Evolutionary conservation across 2,888 invertebrate genomes (phyloP), one percentile per base, ranked within the genome.

Genomic region (Eupithecia abbreviata): DNA sequence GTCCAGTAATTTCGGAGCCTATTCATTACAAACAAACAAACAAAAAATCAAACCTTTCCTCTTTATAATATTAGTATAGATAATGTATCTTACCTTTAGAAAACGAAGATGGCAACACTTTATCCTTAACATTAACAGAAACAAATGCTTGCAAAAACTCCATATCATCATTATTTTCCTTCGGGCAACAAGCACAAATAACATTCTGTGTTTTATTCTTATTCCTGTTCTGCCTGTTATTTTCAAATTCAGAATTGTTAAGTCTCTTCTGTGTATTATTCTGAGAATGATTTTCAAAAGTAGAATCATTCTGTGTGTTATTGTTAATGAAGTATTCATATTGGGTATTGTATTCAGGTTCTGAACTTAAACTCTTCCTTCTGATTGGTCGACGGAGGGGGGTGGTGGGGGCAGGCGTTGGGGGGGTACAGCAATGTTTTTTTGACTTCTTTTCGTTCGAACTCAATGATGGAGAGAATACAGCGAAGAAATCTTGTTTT

Each of bases 61-160:
- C 30, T 30, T 30, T 30, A 30, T 30, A 30, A 30, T 30, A 30
- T 30, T 30, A 30, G 30, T 30, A 30, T 30, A 30, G 0, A 30
- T 30, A 30, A 30, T 30, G 30, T 30, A 30, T 77, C 41, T 83
- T 85, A 94, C 94, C 94, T 90, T 93, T 94, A 15, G 90, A 82
- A 85, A 93, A 93, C 0, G 91, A 87, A 66, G 88, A 83, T 0
- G 94, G 94, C 4, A 95, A 74, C 0, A 94, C 87, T 69, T 92
- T 91, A 68, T 93, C 91, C 79, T 91, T 91, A 66, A 94, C 91
- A 86, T 89, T 92, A 45, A 94, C 86, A 0, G 90, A 87, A 2
- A 94, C 91, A 88, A 95, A 94, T 0, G 94, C 94, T 79, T 92
- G 90, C 18, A 95, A 81, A 85, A 94, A 94, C 62, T 92, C 92